Evolutionary conservation across 2,797 vertebrate genomes (phyloP).

Genomic region (Phataginus tetradactyla): DNA sequence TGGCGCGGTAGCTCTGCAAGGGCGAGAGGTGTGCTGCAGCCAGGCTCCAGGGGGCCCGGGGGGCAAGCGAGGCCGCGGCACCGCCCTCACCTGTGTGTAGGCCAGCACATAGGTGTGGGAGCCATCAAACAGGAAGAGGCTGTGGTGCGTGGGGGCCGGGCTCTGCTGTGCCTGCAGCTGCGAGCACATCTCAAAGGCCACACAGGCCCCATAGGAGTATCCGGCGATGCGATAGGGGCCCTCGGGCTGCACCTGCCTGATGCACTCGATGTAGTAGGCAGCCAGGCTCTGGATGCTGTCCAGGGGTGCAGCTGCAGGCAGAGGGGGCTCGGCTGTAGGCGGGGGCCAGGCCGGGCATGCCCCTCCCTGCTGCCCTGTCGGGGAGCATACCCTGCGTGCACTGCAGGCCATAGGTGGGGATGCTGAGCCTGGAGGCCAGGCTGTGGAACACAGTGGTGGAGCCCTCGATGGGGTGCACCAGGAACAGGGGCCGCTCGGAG

Average conservation of each 20-base stretch:
- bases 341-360: rapidly evolving
- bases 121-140: slow-evolving; percentile 95
- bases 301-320: slow-evolving; percentile 91
- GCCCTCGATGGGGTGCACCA: slow-evolving; percentile 97
- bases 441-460: slow-evolving; percentile 90
- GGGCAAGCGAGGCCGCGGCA: rapidly evolving
- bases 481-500: slow-evolving; percentile 93
- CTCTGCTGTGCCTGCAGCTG: slow-evolving; percentile 92
- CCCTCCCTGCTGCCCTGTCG: rapidly evolving
- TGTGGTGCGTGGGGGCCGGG: slow-evolving; percentile 87
- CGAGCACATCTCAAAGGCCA: slow-evolving; percentile 98
- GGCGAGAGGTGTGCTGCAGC: not conserved
- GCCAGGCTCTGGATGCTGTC: slow-evolving; percentile 96
- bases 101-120: slow-evolving; percentile 96
- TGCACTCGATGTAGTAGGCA: slow-evolving; percentile 92
- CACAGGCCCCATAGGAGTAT: slow-evolving; percentile 98
- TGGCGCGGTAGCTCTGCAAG: slow-evolving; percentile 94
- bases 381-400: slow-evolving; percentile 91
- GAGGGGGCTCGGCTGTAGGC: rapidly evolving
- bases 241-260: slow-evolving; percentile 93
- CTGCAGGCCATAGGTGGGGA: slow-evolving; percentile 96
- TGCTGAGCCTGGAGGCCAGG: slow-evolving; percentile 91
- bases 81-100: slow-evolving; percentile 92
- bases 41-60: rapidly evolving
- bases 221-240: slow-evolving; percentile 96